Conservation (phyloP, 92 coral and sea anemone genomes). For the Galaxea fascicularis region DNA sequence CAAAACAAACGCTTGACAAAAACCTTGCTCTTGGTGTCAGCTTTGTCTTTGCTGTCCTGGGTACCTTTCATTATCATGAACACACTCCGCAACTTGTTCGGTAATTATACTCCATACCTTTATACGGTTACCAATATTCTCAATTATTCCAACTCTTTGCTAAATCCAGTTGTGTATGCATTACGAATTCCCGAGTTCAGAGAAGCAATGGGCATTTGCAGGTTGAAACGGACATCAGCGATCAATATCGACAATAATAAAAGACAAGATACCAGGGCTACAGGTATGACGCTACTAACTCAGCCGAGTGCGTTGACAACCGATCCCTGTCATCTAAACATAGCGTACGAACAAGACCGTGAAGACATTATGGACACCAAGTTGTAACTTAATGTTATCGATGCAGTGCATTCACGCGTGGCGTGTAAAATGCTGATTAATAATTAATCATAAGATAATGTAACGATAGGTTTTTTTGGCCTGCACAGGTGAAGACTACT, state of each 20-base stretch:
- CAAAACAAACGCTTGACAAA: constrained; percentile 14
- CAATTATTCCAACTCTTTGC: background rate
- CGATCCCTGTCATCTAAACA: background rate
- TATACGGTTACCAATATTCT: background rate
- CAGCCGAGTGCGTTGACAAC: background rate
- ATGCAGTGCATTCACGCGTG: too few species aligned
- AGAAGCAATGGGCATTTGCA: background rate
- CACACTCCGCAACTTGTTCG: background rate
- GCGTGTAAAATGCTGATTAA: too few species aligned
- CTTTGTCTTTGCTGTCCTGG: background rate
- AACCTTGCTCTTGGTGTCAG: background rate
- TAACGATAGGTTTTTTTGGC: too few species aligned
- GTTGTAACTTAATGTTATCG: background rate
- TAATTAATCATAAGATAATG: too few species aligned
- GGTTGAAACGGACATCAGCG: background rate
- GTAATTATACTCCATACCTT: too few species aligned
- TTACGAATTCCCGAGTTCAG: background rate
- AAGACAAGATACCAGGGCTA: background rate
- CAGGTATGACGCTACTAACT: background rate
- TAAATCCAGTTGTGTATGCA: background rate
- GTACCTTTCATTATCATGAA: background rate
- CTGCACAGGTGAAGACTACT: too few species aligned
- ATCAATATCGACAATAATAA: background rate
- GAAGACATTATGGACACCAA: background rate
- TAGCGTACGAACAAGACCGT: background rate